phyloP scores from a whole-genome alignment of 2,888 invertebrate genomes.

The Ceramica pisi region DNA sequence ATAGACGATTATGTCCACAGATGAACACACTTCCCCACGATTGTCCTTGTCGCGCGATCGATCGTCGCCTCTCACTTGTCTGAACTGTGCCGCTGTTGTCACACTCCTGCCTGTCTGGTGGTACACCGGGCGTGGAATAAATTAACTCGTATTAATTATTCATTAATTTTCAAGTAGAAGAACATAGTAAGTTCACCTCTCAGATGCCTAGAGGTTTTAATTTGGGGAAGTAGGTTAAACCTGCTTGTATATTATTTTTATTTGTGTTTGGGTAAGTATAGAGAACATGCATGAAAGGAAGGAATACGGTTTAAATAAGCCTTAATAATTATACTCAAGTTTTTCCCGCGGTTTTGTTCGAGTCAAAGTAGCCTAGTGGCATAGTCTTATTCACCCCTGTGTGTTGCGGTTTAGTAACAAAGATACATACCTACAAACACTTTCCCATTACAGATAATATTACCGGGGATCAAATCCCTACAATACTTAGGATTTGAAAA shows the following conservation, averaged over 20 bases:
- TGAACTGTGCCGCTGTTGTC: conserved; percentile 10
- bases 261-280: neutral
- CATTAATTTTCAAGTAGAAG: conserved; percentile 25
- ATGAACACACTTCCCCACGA: neutral
- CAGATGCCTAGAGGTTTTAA: neutral
- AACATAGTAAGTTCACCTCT: neutral
- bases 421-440: too few species aligned
- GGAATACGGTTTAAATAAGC: neutral
- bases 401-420: too few species aligned
- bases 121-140: conserved; percentile 16
- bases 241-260: neutral
- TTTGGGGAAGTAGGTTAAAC: neutral
- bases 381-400: too few species aligned
- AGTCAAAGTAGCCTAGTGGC: too few species aligned
- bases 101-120: neutral
- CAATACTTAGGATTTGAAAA: too few species aligned
- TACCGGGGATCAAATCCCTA: too few species aligned
- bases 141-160: conserved; percentile 38
- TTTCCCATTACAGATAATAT: too few species aligned
- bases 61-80: conserved; percentile 16
- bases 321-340: neutral
- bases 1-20: neutral
- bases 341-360: too few species aligned
- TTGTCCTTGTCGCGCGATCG: conserved; percentile 25
- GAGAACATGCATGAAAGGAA: neutral